Percentiles rank a stretch among this genome's conserved stretches.
phyloP scores from a whole-genome alignment of 2,888 invertebrate genomes.

The Notodonta dromedarius region DNA sequence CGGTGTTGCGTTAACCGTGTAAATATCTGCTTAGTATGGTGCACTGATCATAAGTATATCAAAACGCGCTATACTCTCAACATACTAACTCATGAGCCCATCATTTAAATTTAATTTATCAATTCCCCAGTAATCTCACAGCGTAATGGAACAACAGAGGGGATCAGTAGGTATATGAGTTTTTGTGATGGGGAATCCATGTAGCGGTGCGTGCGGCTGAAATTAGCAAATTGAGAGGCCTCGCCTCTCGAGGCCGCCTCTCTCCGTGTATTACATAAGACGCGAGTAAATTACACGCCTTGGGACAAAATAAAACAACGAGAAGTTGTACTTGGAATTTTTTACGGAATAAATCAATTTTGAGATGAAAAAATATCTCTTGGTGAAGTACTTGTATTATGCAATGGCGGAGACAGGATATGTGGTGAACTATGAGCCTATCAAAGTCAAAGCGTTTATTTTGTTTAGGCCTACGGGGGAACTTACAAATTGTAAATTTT shows the following conservation, averaged over 20 bases:
- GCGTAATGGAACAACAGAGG: neutral
- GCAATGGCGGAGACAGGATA: too few species aligned
- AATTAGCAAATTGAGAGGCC: slow-evolving; percentile 26
- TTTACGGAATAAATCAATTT: slow-evolving; percentile 4
- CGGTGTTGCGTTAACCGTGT: too few species aligned
- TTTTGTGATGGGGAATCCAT: slow-evolving; percentile 9
- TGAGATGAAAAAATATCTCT: too few species aligned
- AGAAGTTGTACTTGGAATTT: slow-evolving; percentile 7
- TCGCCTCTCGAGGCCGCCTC: slow-evolving; percentile 12
- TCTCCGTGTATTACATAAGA: slow-evolving; percentile 8
- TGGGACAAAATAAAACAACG: neutral
- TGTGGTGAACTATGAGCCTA: too few species aligned
- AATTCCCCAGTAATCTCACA: neutral
- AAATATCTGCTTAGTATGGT: too few species aligned
- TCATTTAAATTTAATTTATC: neutral
- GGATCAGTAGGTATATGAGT: slow-evolving; percentile 4
- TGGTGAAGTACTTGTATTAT: too few species aligned
- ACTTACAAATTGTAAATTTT: too few species aligned
- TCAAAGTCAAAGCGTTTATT: too few species aligned
- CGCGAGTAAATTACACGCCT: slow-evolving; percentile 4
- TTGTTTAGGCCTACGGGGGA: too few species aligned
- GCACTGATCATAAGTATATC: too few species aligned
- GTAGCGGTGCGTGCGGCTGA: slow-evolving; percentile 19
- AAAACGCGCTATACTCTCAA: neutral
- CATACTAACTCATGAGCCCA: neutral